Conservation (phyloP, 1,140 invertebrate genomes). For the Nebria ingens region DNA sequence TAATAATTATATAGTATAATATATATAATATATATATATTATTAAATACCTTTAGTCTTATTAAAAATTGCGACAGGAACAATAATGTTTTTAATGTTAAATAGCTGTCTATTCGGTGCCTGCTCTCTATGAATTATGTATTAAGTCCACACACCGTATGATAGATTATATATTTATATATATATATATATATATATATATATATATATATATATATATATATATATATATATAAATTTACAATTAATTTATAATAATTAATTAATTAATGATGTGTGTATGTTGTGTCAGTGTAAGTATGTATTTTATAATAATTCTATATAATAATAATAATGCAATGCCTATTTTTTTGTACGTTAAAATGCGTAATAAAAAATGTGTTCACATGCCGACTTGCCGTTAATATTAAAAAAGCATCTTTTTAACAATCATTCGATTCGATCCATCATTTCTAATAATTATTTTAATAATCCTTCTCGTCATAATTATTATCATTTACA, state of each 20-base stretch:
- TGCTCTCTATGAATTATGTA: no score
- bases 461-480: no score
- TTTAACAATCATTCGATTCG: no score
- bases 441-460: no score
- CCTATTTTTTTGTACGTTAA: neutral
- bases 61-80: neutral
- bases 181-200: no score
- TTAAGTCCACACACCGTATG: no score
- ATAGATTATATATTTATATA: no score
- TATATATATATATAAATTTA: no score
- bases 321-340: no score
- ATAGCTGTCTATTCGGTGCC: neutral
- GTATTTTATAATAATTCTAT: neutral
- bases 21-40: neutral
- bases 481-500: constrained; percentile 3
- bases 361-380: neutral
- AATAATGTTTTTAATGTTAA: neutral
- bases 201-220: no score
- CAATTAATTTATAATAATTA: neutral
- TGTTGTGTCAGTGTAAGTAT: neutral
- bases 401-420: no score
- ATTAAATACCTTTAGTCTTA: neutral
- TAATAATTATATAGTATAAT: neutral
- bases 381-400: neutral
- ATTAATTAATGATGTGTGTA: neutral